Evolutionary conservation across 1,140 invertebrate species (phyloP).

Genomic region (Drosophila saltans): DNA sequence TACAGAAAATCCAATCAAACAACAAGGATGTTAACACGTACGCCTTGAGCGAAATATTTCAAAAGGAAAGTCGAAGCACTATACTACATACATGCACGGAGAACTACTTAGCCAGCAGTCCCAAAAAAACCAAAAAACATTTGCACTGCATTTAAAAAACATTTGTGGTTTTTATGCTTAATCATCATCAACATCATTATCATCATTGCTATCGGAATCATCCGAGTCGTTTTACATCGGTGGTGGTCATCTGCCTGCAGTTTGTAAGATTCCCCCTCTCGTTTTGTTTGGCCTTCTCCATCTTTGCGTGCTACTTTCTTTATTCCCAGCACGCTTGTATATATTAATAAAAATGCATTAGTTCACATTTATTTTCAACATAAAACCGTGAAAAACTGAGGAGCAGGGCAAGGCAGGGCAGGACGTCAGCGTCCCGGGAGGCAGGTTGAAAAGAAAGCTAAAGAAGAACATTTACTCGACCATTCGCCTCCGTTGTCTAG

Average conservation of each 20-base stretch:
- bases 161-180: conserved; percentile 80
- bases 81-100: conserved; percentile 9
- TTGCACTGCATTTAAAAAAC: conserved; percentile 64
- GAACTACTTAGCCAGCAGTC: conserved; percentile 62
- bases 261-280: neutral
- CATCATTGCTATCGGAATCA: conserved; percentile 70
- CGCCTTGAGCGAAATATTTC: conserved; percentile 71
- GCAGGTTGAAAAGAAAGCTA: conserved; percentile 49
- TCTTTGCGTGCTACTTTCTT: neutral
- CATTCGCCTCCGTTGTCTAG: conserved; percentile 20
- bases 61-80: conserved; percentile 43
- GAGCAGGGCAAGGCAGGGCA: neutral
- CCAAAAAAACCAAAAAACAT: conserved; percentile 70
- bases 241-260: conserved; percentile 30
- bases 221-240: conserved; percentile 3
- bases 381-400: conserved; percentile 76
- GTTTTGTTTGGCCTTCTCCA: too few relatives aligned
- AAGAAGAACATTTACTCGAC: neutral
- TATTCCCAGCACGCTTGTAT: conserved; percentile 80
- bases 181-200: conserved; percentile 61
- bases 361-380: conserved; percentile 80
- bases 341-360: conserved; percentile 83
- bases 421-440: conserved; percentile 30
- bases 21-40: conserved; percentile 62
- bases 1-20: conserved; percentile 59